phyloP scores from a whole-genome alignment of 2,888 invertebrate species.

The Nymphalis polychloros region DNA sequence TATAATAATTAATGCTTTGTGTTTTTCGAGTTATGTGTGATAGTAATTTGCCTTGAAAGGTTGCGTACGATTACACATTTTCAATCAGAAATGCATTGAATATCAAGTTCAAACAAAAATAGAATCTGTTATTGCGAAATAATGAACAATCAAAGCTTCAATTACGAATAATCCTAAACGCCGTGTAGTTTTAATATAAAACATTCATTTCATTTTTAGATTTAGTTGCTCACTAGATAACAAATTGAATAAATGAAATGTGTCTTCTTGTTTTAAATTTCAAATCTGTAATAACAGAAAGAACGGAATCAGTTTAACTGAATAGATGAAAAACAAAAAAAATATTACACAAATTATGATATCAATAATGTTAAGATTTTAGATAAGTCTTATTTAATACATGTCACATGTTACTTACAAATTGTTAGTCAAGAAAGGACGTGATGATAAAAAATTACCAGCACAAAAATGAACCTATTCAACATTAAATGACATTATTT shows the following conservation, averaged over 20 bases:
- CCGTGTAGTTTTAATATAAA: background rate
- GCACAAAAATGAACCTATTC: background rate
- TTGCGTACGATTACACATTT: background rate
- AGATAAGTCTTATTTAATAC: background rate
- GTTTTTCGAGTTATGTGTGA: background rate
- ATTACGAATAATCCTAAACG: no score
- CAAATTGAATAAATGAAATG: no score
- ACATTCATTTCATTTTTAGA: background rate
- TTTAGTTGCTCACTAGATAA: background rate
- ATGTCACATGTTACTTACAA: background rate
- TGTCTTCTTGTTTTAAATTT: no score
- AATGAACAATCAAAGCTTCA: no score
- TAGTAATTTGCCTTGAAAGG: constrained; percentile 2
- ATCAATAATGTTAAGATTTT: no score
- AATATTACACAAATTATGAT: no score
- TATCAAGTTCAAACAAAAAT: background rate
- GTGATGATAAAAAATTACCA: background rate
- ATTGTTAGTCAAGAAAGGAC: background rate
- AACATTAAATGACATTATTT: background rate
- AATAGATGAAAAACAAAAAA: no score
- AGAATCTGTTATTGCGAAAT: background rate
- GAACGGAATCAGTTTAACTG: no score
- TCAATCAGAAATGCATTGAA: background rate
- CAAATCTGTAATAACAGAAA: no score
- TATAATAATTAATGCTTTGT: background rate